Conservation (phyloP, 1,140 invertebrate genomes). For the Aricia agestis region DNA sequence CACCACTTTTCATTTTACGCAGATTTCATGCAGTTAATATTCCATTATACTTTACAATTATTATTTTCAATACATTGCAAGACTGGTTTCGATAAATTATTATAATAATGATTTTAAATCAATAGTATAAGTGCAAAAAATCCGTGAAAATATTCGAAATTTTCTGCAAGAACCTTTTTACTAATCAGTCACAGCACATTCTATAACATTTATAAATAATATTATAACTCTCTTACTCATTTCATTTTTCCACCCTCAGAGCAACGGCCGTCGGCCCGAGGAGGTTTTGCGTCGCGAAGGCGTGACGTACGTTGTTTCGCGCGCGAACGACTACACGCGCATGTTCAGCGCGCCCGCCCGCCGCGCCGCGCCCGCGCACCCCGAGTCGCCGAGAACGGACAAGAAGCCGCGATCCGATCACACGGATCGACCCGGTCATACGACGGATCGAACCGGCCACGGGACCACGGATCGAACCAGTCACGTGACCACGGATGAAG, state of each 20-base stretch:
- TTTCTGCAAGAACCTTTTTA: no score
- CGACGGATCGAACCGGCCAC: neutral
- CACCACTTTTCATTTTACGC: neutral
- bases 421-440: neutral
- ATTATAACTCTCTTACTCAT: no score
- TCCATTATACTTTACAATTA: no score
- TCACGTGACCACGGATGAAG: neutral
- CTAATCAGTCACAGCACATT: no score
- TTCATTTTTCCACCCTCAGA: constrained; percentile 30
- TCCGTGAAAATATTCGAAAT: no score
- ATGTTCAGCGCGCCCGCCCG: constrained; percentile 71
- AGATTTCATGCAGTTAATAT: neutral
- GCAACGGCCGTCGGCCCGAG: constrained; percentile 46
- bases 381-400: constrained; percentile 60
- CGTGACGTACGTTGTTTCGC: constrained; percentile 75
- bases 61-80: neutral
- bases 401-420: constrained; percentile 58
- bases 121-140: no score
- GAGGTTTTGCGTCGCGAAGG: constrained; percentile 62
- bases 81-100: neutral
- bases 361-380: constrained; percentile 54
- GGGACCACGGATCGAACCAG: neutral
- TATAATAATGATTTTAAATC: neutral
- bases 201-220: no score
- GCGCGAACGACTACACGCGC: constrained; percentile 73